Evolutionary conservation across 2,113 vertebrate genomes (phyloP).

Genomic region (Oophaga pumilio): DNA sequence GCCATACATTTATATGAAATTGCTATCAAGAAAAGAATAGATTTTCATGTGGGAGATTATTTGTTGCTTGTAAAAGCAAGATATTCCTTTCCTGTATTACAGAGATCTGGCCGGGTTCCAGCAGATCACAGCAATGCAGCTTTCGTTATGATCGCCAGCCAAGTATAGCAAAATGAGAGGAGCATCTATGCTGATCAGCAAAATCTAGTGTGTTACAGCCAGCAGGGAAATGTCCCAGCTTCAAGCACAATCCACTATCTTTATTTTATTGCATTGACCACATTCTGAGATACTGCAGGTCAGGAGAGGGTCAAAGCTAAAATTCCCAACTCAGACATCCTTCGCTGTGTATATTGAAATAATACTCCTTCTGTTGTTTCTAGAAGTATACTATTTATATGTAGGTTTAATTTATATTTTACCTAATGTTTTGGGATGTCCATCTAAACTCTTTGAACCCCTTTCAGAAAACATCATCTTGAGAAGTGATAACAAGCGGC

Average conservation of each 20-base stretch:
- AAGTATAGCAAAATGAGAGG: constrained; percentile 75
- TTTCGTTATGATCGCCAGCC: constrained; percentile 71
- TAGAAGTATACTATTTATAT: neutral
- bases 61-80: constrained; percentile 57
- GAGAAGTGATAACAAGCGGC: neutral
- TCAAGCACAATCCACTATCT: constrained; percentile 68
- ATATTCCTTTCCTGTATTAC: constrained; percentile 60
- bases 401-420: neutral
- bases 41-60: constrained; percentile 58
- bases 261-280: constrained; percentile 74
- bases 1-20: constrained; percentile 46
- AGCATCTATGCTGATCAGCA: constrained; percentile 73
- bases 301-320: constrained; percentile 69
- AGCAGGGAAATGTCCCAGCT: constrained; percentile 72
- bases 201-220: constrained; percentile 69
- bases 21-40: constrained; percentile 49
- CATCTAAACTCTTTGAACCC: neutral
- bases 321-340: constrained; percentile 64
- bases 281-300: constrained; percentile 71
- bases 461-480: neutral
- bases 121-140: constrained; percentile 66
- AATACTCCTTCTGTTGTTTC: constrained; percentile 24
- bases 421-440: neutral
- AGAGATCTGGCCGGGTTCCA: constrained; percentile 66
- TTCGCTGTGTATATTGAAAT: neutral